phyloP scores from a whole-genome alignment of 2,797 vertebrate species.

The Pseudotriccus pelzelni region DNA sequence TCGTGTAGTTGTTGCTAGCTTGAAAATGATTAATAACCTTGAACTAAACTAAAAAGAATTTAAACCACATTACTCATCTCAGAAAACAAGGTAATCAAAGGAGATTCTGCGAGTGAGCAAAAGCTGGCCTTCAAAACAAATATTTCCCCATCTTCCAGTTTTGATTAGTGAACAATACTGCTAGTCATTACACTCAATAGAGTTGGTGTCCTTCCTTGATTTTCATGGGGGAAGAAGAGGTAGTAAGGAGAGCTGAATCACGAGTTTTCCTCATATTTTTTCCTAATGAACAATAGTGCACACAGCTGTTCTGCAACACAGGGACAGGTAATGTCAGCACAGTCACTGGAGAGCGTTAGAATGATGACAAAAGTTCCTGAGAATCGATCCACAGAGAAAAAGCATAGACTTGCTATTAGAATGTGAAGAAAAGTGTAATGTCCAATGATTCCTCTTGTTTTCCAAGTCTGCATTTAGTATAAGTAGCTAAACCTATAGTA shows the following conservation, averaged over 20 bases:
- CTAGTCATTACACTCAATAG: conserved; percentile 20
- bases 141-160: neutral
- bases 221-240: conserved; percentile 30
- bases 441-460: neutral
- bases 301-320: conserved; percentile 5
- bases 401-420: neutral
- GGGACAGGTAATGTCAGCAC: neutral
- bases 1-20: neutral
- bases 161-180: conserved; percentile 12
- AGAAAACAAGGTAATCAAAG: conserved; percentile 38
- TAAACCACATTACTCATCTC: conserved; percentile 58
- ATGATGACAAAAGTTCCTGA: neutral
- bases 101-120: conserved; percentile 42
- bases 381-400: neutral
- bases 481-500: neutral
- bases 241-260: conserved; percentile 61
- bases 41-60: conserved; percentile 34
- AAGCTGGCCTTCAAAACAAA: conserved; percentile 50
- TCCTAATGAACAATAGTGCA: neutral
- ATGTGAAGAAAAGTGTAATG: neutral
- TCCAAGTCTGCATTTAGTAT: neutral
- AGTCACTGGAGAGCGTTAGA: neutral
- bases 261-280: conserved; percentile 37
- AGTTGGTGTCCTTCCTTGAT: conserved; percentile 46
- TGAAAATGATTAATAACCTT: conserved; percentile 26